Percentiles rank a stretch among this genome's conserved stretches.
phyloP scores from a whole-genome alignment of 1,140 invertebrate species.

The Drosophila willistoni region DNA sequence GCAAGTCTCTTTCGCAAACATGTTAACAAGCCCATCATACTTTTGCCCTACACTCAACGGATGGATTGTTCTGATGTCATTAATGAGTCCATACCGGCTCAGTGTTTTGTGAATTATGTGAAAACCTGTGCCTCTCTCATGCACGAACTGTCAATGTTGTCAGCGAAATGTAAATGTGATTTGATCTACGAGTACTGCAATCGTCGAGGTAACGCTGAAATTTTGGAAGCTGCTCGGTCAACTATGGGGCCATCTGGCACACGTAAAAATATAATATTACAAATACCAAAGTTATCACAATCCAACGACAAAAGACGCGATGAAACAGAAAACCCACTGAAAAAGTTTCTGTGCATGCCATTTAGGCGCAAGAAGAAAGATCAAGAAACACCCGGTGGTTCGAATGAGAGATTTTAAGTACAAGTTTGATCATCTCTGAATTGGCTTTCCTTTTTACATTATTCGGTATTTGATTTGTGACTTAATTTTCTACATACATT shows the following conservation, averaged over 20 bases:
- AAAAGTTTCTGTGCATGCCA: background rate
- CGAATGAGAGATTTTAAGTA: too few relatives aligned
- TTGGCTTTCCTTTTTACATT: too few relatives aligned
- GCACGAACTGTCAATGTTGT: conserved; percentile 20
- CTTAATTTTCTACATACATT: background rate
- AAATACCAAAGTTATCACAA: background rate
- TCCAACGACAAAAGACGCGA: background rate
- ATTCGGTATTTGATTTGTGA: too few relatives aligned
- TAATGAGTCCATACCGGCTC: conserved; percentile 36
- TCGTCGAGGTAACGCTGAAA: conserved; percentile 20
- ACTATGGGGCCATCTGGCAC: accelerated
- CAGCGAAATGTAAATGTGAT: conserved; percentile 35
- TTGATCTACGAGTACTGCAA: conserved; percentile 34
- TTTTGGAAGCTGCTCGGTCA: background rate
- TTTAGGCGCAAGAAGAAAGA: background rate
- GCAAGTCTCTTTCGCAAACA: conserved; percentile 29
- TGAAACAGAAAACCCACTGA: background rate
- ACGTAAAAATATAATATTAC: background rate
- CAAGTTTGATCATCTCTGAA: too few relatives aligned
- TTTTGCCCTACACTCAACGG: conserved; percentile 33
- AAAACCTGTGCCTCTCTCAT: conserved; percentile 33
- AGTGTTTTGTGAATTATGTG: conserved; percentile 3
- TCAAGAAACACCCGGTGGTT: background rate
- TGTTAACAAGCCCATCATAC: conserved; percentile 32
- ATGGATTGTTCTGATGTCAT: conserved; percentile 17